phyloP scores from a whole-genome alignment of 1,140 invertebrate species.

The Chelonus insularis region DNA sequence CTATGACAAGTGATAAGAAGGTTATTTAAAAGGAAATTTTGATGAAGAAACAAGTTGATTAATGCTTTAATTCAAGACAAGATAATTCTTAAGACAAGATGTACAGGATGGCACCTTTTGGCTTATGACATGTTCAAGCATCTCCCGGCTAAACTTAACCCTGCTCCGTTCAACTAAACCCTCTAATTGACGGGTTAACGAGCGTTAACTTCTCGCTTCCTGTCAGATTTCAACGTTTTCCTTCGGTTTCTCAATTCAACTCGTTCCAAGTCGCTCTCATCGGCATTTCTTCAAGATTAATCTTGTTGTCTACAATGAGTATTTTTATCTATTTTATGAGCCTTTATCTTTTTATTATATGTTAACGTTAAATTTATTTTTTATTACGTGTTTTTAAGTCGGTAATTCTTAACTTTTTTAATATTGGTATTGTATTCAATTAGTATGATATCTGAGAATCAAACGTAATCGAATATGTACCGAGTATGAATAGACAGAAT shows the following conservation, averaged over 20 bases:
- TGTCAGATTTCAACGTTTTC: conserved; percentile 37
- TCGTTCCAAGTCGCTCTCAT: conserved; percentile 11
- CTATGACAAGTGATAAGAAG: no score
- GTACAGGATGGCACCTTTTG: conserved; percentile 30
- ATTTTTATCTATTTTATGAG: neutral
- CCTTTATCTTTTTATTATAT: no score
- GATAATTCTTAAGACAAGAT: conserved; percentile 7
- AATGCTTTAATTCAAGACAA: neutral
- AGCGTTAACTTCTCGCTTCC: conserved; percentile 37
- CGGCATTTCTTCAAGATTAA: neutral
- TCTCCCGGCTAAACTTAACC: conserved; percentile 30
- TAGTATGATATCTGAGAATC: no score
- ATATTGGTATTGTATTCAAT: no score
- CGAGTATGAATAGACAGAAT: no score
- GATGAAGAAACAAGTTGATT: neutral
- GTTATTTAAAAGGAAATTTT: no score
- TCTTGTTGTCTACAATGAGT: neutral
- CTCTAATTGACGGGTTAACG: conserved; percentile 38
- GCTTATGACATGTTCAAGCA: conserved; percentile 29
- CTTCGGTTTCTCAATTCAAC: conserved; percentile 23
- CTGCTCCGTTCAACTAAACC: conserved; percentile 29
- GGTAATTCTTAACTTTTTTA: no score
- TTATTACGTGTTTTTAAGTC: no score
- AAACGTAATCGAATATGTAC: no score
- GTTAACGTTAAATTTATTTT: no score